These are phyloP conservation scores for Cynocephalus volans DNA, from an alignment of 2,113 vertebrate genomes.

Conservation along the genomic window DNA sequence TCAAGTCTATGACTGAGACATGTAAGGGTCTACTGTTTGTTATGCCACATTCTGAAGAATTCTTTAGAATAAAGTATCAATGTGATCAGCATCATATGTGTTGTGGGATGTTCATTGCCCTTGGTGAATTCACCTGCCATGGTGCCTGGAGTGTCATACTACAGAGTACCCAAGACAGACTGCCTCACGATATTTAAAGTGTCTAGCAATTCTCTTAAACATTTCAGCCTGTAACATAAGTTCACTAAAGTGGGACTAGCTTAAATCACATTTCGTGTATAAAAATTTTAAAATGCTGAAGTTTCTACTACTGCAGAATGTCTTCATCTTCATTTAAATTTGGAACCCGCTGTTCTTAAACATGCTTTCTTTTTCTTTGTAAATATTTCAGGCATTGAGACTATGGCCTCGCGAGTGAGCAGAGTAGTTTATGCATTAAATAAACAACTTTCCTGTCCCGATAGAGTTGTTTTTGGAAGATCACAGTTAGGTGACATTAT, in stretches of 20 bases:
- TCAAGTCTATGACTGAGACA: background rate
- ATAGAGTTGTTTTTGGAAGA: constrained; percentile 29
- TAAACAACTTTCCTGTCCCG: constrained; percentile 81
- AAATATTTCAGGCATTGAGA: constrained; percentile 54
- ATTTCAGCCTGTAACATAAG: background rate
- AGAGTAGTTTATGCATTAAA: constrained; percentile 80
- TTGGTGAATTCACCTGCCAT: background rate
- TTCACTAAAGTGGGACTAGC: background rate
- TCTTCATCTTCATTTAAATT: constrained; percentile 3
- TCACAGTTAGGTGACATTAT: constrained; percentile 67
- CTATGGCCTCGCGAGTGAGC: constrained; percentile 57
- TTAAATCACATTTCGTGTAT: background rate
- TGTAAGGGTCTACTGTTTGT: background rate
- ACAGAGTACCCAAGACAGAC: background rate
- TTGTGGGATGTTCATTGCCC: background rate
- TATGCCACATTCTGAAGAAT: background rate
- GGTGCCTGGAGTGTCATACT: background rate
- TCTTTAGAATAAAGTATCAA: background rate
- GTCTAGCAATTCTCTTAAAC: background rate
- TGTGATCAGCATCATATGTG: background rate
- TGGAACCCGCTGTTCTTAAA: background rate
- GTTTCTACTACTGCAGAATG: background rate
- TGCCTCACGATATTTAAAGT: background rate
- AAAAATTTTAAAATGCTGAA: background rate
- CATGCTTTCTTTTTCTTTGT: background rate